Conservation (phyloP, 2,888 invertebrate genomes). For the Tetragonisca angustula region DNA sequence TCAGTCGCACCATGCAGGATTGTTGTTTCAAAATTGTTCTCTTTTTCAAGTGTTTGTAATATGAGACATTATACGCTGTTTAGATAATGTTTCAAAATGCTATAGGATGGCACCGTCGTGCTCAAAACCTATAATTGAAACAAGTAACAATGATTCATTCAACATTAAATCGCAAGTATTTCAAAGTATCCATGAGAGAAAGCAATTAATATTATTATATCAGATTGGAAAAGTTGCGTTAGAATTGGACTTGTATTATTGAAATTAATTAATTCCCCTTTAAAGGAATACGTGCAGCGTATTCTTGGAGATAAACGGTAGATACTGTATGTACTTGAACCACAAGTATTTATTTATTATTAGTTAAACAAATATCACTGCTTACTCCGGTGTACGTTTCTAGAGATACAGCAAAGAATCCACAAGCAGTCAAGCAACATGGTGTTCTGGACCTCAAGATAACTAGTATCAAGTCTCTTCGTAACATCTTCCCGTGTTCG, state of each 20-base stretch:
- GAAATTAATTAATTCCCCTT: background rate
- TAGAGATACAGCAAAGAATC: conserved; percentile 57
- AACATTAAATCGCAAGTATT: background rate
- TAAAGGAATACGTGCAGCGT: background rate
- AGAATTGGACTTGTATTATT: background rate
- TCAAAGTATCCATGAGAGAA: background rate
- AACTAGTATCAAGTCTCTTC: conserved; percentile 56
- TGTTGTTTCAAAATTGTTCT: background rate
- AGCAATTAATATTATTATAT: background rate
- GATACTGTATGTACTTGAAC: no score
- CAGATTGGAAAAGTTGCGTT: background rate
- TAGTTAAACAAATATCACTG: background rate
- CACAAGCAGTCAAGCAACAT: conserved; percentile 51
- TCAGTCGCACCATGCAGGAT: background rate
- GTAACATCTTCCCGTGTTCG: conserved; percentile 28
- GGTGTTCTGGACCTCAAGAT: conserved; percentile 61
- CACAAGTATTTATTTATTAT: background rate
- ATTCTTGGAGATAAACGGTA: background rate
- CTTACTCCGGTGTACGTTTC: conserved; percentile 60
- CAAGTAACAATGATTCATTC: background rate
- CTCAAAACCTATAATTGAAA: background rate
- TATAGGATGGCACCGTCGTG: background rate
- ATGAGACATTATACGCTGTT: background rate
- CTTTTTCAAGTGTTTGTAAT: background rate
- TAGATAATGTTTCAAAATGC: background rate